Evolutionary conservation across 2,113 vertebrate genomes (phyloP).

Genomic region (Bos javanicus): DNA sequence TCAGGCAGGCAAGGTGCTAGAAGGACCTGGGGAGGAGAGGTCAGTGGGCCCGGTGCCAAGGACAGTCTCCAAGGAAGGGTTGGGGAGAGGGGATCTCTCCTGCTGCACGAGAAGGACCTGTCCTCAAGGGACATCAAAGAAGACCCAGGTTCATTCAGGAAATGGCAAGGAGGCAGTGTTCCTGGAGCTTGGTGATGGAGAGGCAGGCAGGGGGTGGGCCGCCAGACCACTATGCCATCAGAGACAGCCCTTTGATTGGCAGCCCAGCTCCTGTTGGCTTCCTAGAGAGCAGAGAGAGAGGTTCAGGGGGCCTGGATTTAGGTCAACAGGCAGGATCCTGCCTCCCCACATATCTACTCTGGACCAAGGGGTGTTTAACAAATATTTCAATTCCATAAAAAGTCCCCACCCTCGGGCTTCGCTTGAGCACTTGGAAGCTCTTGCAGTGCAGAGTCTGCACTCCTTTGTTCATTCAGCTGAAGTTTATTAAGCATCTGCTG

Average conservation of each 20-base stretch:
- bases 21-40: background rate
- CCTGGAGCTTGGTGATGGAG: background rate
- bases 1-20: too few species aligned
- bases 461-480: background rate
- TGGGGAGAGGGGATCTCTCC: accelerated
- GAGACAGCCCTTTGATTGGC: accelerated
- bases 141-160: background rate
- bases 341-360: accelerated
- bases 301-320: background rate
- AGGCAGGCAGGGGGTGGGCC: background rate
- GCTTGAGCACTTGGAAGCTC: accelerated
- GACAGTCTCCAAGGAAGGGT: accelerated
- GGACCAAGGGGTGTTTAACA: background rate
- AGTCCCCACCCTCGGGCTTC: background rate
- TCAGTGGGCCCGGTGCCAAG: accelerated
- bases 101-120: accelerated
- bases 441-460: accelerated
- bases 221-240: background rate
- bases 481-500: background rate
- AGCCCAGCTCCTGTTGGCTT: background rate
- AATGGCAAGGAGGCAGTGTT: background rate
- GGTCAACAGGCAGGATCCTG: background rate
- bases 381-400: background rate
- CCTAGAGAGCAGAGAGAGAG: background rate
- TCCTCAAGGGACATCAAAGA: accelerated